Evolutionary conservation across 2,797 vertebrate genomes (phyloP), one percentile per base, ranked within the genome.

Genomic region (Sebastes dallii): DNA sequence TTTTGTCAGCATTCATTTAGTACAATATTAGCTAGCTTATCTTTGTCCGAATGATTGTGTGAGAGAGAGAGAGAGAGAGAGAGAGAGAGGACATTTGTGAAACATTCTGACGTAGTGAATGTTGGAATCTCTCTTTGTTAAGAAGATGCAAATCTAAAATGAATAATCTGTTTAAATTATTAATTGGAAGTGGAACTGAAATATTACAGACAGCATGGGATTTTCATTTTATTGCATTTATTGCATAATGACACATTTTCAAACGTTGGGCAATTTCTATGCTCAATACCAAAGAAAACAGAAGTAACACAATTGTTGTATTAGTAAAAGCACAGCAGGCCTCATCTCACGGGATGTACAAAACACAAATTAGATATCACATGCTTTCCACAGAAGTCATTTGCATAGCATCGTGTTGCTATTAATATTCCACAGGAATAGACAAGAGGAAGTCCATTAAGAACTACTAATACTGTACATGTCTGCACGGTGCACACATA

Each of bases 381-480:
- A 84, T 61, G 32, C 62, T 75, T 76, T 69, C 13, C 60, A 77
- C 22, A 71, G 54, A 87, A 86, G 60, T 61, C 2, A 75, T 85
- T 87, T 90, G 52, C 68, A 85, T 30, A 72, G 22, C 75, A 83
- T 46, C 6, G 20, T 54, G 36, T 71, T 66, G 34, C 18, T 66
- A 73, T 74, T 77, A 27, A 75, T 81, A 90, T 94, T 93, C 94
- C 94, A 93, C 71, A 86, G 89, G 94, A 95, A 95, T 88, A n/a
- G 83, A 89, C 80, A 72, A 22, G 42, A 80, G 50, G 20, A 88
- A 67, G 89, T 93, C 64, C 90, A 73, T 32, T 30, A 69, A 79
- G 88, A 85, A 88, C 91, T 78, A 92, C 50, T 84, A 20, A 78
- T 34, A 36, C 34, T 36, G 34, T 36, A 75, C 59, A 86, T 69